These are phyloP conservation scores for Theristus sp. DNA, from an alignment of 2,888 invertebrate species.

Conservation along the genomic window DNA sequence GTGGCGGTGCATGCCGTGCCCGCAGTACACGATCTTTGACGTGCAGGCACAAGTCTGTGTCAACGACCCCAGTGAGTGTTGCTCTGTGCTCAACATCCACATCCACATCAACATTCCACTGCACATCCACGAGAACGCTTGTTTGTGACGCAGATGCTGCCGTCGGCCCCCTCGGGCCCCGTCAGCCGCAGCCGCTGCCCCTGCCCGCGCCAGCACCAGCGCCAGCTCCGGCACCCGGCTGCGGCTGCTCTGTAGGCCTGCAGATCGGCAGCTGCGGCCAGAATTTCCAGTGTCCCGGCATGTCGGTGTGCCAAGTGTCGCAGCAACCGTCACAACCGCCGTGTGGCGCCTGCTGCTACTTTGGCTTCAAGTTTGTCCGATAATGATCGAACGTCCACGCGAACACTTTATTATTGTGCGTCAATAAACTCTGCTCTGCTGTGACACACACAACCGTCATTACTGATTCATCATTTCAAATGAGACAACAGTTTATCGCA, in stretches of 20 bases:
- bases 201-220: background rate
- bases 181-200: background rate
- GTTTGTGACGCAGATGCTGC: background rate
- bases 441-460: no score
- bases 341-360: background rate
- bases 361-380: background rate
- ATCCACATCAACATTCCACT: background rate
- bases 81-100: background rate
- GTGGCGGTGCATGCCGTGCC: slow-evolving; percentile 26
- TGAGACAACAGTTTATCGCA: no score
- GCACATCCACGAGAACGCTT: background rate
- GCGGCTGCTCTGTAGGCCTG: background rate
- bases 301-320: slow-evolving; percentile 20
- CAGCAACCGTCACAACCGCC: background rate
- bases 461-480: no score
- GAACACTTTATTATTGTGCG: background rate
- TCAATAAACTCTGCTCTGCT: background rate
- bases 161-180: background rate
- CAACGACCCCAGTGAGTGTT: slow-evolving; percentile 15
- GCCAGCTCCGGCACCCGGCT: background rate
- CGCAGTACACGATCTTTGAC: slow-evolving; percentile 26
- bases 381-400: background rate
- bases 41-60: slow-evolving; percentile 19
- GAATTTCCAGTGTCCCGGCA: slow-evolving; percentile 26
- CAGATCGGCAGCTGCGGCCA: slow-evolving; percentile 23